Evolutionary conservation across 1,140 invertebrate genomes (phyloP).

Genomic region (Oedothorax gibbosus): DNA sequence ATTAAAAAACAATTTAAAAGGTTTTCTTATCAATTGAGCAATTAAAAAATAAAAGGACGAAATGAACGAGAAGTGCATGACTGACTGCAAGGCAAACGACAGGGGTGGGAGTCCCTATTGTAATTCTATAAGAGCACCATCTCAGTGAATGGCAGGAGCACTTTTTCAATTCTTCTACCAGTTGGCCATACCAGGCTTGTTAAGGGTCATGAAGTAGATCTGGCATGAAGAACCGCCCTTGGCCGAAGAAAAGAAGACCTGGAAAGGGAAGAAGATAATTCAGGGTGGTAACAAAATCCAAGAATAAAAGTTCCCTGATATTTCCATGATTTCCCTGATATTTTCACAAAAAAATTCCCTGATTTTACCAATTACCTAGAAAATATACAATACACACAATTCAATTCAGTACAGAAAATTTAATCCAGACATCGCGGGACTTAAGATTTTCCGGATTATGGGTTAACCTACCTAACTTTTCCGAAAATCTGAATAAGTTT

Average conservation of each 20-base stretch:
- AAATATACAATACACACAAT: too few species aligned
- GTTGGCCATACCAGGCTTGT: constrained; percentile 98
- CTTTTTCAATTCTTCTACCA: constrained; percentile 76
- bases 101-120: not conserved
- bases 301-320: too few species aligned
- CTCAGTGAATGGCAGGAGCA: constrained; percentile 57
- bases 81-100: constrained; percentile 60
- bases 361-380: too few species aligned
- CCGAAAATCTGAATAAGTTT: too few species aligned
- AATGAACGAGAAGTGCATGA: constrained; percentile 53
- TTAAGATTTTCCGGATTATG: too few species aligned
- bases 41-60: constrained; percentile 48
- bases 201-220: constrained; percentile 99
- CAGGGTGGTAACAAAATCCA: too few species aligned
- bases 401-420: too few species aligned
- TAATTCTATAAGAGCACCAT: constrained; percentile 55
- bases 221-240: constrained; percentile 99
- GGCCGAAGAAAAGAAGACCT: constrained; percentile 99
- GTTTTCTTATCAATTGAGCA: constrained; percentile 53
- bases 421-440: too few species aligned
- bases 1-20: constrained; percentile 7
- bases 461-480: too few species aligned
- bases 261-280: constrained; percentile 66
- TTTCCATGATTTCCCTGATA: too few species aligned
- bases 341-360: too few species aligned